Base-by-base conservation (phyloP, 2,888 invertebrate species). In the Atethmia centrago region DNA sequence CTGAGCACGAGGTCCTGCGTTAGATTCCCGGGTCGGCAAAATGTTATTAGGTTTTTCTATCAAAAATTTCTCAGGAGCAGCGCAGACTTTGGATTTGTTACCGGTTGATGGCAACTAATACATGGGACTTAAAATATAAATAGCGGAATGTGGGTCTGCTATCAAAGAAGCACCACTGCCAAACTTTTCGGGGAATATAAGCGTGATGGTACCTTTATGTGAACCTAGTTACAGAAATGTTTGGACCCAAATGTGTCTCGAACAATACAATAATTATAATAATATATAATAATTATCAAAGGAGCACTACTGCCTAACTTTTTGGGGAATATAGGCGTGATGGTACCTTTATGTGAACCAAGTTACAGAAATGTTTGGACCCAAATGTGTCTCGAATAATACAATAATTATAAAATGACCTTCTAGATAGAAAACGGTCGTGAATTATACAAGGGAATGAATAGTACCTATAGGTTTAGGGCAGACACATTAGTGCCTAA, bases 401-500 rank as follows among this genome's bases (percentile, higher is more conserved):
- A 42, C n/a, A n/a, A n/a, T 10, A 42, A 73, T 59, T 36, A 47
- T 63, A 51, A 65, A 55, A 45, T 71, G 14, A 63, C 72, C 12
- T 25, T 16, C 10, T 25, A 21, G 25, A 14, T 25, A 19, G 12
- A 16, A 53, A 62, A 62, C 45, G 19, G 49, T 36, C 58, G 36
- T 62, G 25, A 79, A 78, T 64, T 55, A 70, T 66, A 42, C 14
- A 69, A 47, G 28, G 12, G 56, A 56, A 36, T 59, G 21, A 59
- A 40, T 55, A 19, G 45, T 47, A n/a, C n/a, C n/a, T n/a, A 36
- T 72, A 63, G 70, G 59, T 25, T 70, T n/a, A 80, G 55, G 51
- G 19, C 36, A 59, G 31, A 67, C 49, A 28, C 62, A 80, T 77
- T 74, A 70, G 63, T 53, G 25, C 45, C 53, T 47, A 71, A 84